phyloP scores from a whole-genome alignment of 2,888 invertebrate species.

The Dasysyrphus albostriatus region DNA sequence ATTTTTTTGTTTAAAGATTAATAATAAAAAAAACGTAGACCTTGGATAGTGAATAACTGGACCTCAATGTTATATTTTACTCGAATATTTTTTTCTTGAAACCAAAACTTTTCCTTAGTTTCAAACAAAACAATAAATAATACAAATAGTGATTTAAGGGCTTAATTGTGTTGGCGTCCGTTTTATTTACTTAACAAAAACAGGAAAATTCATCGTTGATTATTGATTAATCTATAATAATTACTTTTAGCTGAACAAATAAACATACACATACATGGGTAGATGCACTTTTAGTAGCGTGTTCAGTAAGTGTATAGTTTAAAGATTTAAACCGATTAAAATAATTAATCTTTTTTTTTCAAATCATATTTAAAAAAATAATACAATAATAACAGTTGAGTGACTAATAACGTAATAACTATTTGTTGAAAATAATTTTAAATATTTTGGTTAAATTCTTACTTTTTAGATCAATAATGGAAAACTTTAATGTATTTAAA shows the following conservation, averaged over 20 bases:
- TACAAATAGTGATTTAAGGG: not conserved
- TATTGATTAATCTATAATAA: conserved; percentile 15
- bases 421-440: not conserved
- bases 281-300: not conserved
- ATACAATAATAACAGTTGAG: not conserved
- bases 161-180: conserved; percentile 2
- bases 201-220: conserved; percentile 23
- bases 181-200: conserved; percentile 21
- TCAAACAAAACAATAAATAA: not conserved
- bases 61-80: not conserved
- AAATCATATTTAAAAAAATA: not conserved
- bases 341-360: not conserved
- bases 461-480: too few species aligned
- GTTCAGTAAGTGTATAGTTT: not conserved
- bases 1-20: too few species aligned
- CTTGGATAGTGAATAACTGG: too few species aligned
- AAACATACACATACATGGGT: not conserved
- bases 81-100: not conserved
- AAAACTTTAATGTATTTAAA: too few species aligned
- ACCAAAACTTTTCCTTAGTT: not conserved
- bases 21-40: too few species aligned
- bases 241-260: conserved; percentile 3
- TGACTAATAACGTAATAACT: not conserved
- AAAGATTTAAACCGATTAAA: not conserved
- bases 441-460: not conserved